phyloP scores from a whole-genome alignment of 2,888 invertebrate species.

The Agriopis marginaria region DNA sequence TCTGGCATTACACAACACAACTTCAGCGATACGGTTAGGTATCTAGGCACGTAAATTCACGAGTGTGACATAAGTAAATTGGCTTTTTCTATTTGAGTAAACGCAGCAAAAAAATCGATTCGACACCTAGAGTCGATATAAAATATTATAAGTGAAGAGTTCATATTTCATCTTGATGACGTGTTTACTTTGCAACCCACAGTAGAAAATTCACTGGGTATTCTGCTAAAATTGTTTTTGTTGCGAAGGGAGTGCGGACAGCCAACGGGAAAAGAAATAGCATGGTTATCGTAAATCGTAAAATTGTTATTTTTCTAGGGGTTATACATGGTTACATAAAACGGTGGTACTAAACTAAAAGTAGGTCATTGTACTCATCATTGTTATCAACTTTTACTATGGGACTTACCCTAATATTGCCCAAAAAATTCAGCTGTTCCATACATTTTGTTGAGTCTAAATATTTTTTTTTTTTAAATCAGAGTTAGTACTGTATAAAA shows the following conservation, averaged over 20 bases:
- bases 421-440: too few relatives aligned
- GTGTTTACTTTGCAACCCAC: slow-evolving; percentile 40
- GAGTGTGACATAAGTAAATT: slow-evolving; percentile 52
- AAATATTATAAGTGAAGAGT: slow-evolving; percentile 49
- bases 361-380: too few relatives aligned
- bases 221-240: slow-evolving; percentile 1
- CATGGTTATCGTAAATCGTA: background rate
- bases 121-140: slow-evolving; percentile 45
- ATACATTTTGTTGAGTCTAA: too few relatives aligned
- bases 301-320: too few relatives aligned
- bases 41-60: slow-evolving; percentile 46
- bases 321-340: too few relatives aligned
- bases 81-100: slow-evolving; percentile 59
- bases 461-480: too few relatives aligned
- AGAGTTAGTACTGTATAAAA: too few relatives aligned
- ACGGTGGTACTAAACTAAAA: too few relatives aligned
- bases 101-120: slow-evolving; percentile 51
- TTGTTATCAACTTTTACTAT: too few relatives aligned
- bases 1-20: slow-evolving; percentile 35
- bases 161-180: slow-evolving; percentile 47
- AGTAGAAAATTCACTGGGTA: slow-evolving; percentile 8
- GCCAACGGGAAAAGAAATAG: background rate
- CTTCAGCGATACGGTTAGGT: slow-evolving; percentile 46
- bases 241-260: background rate
- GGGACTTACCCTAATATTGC: too few relatives aligned